Evolutionary conservation across 1,140 invertebrate genomes (phyloP).

Genomic region (Drosophila erecta): DNA sequence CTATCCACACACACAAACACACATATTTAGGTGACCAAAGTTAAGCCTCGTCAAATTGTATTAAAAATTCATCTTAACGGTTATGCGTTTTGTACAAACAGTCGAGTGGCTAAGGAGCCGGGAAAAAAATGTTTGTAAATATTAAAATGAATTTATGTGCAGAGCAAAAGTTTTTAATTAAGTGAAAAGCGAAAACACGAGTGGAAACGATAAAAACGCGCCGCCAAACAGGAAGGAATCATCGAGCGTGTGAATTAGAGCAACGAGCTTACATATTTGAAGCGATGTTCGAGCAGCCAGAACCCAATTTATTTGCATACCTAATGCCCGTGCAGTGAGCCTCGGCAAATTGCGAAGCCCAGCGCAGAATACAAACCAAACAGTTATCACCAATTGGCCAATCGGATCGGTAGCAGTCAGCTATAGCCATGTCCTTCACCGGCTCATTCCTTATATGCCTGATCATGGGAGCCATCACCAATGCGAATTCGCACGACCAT

Average conservation of each 20-base stretch:
- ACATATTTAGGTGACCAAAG: slow-evolving; percentile 28
- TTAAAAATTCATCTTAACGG: slow-evolving; percentile 81
- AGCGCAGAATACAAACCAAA: slow-evolving; percentile 23
- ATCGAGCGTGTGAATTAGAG: slow-evolving; percentile 31
- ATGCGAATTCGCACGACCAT: slow-evolving; percentile 64
- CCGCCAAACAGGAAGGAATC: slow-evolving; percentile 3
- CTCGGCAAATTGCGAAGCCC: slow-evolving; percentile 12
- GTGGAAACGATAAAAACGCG: slow-evolving; percentile 30
- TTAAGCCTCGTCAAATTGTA: slow-evolving; percentile 69
- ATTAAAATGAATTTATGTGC: slow-evolving; percentile 82
- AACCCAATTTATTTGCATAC: slow-evolving; percentile 68
- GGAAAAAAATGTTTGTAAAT: slow-evolving; percentile 75
- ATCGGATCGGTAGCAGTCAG: slow-evolving; percentile 29
- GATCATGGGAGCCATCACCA: slow-evolving; percentile 52
- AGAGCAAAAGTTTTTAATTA: slow-evolving; percentile 78
- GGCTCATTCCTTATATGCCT: slow-evolving; percentile 43
- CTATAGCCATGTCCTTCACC: slow-evolving; percentile 27
- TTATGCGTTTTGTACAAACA: slow-evolving; percentile 72
- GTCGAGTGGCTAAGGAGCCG: slow-evolving; percentile 36
- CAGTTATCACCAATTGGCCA: slow-evolving; percentile 17
- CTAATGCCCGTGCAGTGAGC: slow-evolving; percentile 45
- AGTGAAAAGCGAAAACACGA: slow-evolving; percentile 71
- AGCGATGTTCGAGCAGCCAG: slow-evolving; percentile 66
- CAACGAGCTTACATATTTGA: slow-evolving; percentile 43
- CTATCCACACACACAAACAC: background rate